Base-by-base conservation (phyloP, 2,888 invertebrate species). In the Elmis aenea region DNA sequence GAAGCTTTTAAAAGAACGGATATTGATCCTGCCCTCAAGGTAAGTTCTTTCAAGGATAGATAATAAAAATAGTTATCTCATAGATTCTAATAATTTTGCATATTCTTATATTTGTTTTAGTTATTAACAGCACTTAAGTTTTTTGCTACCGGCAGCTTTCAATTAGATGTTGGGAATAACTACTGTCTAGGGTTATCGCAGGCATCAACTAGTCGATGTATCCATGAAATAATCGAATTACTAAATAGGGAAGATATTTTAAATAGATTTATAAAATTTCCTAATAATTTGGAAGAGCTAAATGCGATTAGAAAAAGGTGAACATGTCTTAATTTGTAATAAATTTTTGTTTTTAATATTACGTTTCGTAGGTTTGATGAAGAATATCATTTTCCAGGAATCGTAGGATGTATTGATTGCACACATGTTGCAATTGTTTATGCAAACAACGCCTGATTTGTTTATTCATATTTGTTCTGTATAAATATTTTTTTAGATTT, bases 371-470 rank as follows among this genome's bases (percentile, higher is more conserved):
- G 38, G 30, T 45, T 45, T 33, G 35, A 26, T 21, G 9, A 33
- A 11, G 29, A 15, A 12, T 31, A 23, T 32, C 9, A 21, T 1
- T 42, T 52, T 15, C 45, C 42, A 13, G 46, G 45, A 18, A 43
- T 47, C 16, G 33, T 54, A 12, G 53, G 54, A 5, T 50, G 48
- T 14, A 28, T 58, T 14, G 51, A 55, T 36, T 54, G 54, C 15
- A 56, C 55, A 2, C 53, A 57, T 41, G 46, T 57, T 5, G 54
- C 52, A 5, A 55, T 57, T 28, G 24, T 52, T 24, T 30, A 47
- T 13, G 53, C 53, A 13, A 25, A 28, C 12, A 33, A 11, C 10
- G 31, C 47, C 23, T 42, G 54, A 26, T 25, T 33, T 18, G 12
- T 32, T 9, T 32, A 38, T 41, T 47, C 47, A 1, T n/a, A n/a